Evolutionary conservation across 2,888 invertebrate genomes (phyloP), one percentile per base, ranked within the genome.

Genomic region (Campaea margaritaria): DNA sequence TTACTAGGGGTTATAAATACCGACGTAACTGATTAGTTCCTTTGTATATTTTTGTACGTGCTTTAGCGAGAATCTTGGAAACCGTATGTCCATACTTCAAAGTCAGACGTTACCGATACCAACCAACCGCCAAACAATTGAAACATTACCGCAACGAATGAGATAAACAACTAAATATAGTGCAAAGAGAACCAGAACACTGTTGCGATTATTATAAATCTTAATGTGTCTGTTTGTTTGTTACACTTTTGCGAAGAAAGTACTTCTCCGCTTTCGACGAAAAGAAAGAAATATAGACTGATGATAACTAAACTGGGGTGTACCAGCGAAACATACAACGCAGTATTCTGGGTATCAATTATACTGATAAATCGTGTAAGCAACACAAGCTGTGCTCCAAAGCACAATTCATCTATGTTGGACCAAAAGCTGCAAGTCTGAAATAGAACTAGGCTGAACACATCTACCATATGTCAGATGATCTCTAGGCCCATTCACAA

Each of bases 131-230:
- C 70, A 74, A 83, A 84, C 82, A 82, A 80, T 77, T 65, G 59
- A 48, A 49, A 41, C 48, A 58, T 58, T 44, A 46, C 50, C 16
- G 46, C 39, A 38, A 64, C 54, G 77, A 15, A 73, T 73, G 72
- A 84, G 74, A 79, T 82, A 78, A 82, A 77, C 80, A 57, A 72
- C 72, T 76, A 78, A 76, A 77, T 78, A 77, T 71, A 72, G 69
- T 51, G 51, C 64, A 62, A 62, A 65, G 64, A 65, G 52, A 70
- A 65, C 52, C 66, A 64, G 63, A 63, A 45, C 58, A 53, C 50
- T 7, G 15, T 21, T 12, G 27, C 27, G 21, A 44, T 21, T 27
- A 44, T 44, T n/a, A 27, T 21, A 42, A 42, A 44, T 44, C 14
- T 10, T 8, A 45, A 31, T 2, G 28, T 31, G 28, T 45, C 13